Evolutionary conservation across 1,140 invertebrate genomes (phyloP).

Genomic region (Apis dorsata): DNA sequence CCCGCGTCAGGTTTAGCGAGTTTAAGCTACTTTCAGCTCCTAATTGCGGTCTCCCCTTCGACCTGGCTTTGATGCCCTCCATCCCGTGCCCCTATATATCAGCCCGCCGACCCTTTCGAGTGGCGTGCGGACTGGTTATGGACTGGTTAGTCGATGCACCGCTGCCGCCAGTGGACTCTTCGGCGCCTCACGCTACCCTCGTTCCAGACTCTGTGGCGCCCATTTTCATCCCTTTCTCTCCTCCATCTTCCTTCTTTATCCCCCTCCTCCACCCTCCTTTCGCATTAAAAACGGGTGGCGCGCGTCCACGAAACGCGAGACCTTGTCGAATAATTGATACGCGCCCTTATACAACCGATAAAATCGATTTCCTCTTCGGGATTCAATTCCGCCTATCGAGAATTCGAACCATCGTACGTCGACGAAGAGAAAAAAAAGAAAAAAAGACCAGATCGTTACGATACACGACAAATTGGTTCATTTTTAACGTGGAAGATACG

Average conservation of each 20-base stretch:
- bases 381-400: too few relatives aligned
- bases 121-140: constrained; percentile 58
- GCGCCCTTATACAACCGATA: too few relatives aligned
- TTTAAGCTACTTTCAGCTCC: constrained; percentile 21
- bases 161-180: constrained; percentile 58
- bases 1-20: constrained; percentile 31
- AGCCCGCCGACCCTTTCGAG: constrained; percentile 29
- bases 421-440: too few relatives aligned
- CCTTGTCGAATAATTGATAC: too few relatives aligned
- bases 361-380: too few relatives aligned
- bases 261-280: neutral
- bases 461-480: too few relatives aligned
- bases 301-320: neutral
- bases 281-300: neutral
- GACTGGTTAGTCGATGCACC: constrained; percentile 60
- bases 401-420: too few relatives aligned
- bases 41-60: constrained; percentile 33
- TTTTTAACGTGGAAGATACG: neutral
- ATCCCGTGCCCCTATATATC: constrained; percentile 20
- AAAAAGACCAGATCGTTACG: too few relatives aligned
- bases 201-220: constrained; percentile 65
- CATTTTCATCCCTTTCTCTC: constrained; percentile 5
- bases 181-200: constrained; percentile 70
- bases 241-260: neutral
- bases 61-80: neutral